Evolutionary conservation across 1,140 invertebrate genomes (phyloP).

Genomic region (Ceratina calcarata): DNA sequence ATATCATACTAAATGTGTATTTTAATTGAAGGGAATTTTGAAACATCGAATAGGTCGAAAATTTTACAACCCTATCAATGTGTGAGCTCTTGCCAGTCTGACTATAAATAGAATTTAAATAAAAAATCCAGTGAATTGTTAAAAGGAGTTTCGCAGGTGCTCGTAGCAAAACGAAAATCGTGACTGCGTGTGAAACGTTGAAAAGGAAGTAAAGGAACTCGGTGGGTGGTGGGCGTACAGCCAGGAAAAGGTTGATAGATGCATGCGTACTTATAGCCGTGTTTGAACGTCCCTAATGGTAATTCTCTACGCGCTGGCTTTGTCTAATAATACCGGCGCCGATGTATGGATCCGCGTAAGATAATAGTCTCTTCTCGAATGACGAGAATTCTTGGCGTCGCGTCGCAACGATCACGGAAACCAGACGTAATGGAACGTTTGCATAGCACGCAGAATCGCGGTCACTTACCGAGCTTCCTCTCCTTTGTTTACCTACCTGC

Average conservation of each 20-base stretch:
- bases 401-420: background rate
- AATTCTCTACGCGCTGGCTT: slow-evolving; percentile 40
- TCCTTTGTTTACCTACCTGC: too few species aligned
- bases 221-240: slow-evolving; percentile 9
- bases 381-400: slow-evolving; percentile 18
- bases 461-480: too few species aligned
- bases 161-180: slow-evolving; percentile 14
- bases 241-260: slow-evolving; percentile 56
- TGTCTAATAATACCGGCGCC: slow-evolving; percentile 47
- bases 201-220: slow-evolving; percentile 18
- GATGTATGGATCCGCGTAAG: slow-evolving; percentile 37
- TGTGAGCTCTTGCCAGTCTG: too few species aligned
- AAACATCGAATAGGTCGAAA: too few species aligned
- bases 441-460: too few species aligned
- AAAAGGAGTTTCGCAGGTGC: background rate
- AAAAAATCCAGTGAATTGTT: slow-evolving; percentile 5
- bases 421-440: background rate
- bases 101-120: too few species aligned
- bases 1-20: too few species aligned
- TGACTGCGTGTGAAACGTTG: slow-evolving; percentile 43
- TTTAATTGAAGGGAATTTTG: too few species aligned
- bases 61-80: too few species aligned
- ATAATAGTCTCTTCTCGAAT: slow-evolving; percentile 44
- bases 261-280: slow-evolving; percentile 8
- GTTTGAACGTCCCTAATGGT: slow-evolving; percentile 38